Evolutionary conservation across 2,888 invertebrate species (phyloP), one percentile per base, ranked within the genome.

Genomic region (Meloe dianella): DNA sequence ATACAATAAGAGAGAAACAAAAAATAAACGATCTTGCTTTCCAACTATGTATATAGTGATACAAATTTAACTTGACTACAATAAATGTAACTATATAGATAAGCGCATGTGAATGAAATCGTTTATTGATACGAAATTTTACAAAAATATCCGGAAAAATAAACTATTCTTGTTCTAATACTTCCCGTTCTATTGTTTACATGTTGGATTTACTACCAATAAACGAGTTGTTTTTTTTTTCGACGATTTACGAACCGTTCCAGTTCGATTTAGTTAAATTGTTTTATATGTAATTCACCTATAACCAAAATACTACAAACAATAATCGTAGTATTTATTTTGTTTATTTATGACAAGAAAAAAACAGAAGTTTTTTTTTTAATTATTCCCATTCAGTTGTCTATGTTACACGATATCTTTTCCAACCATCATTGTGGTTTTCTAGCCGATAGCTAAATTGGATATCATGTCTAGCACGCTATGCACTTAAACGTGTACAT

Each of bases 401-500:
- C 22, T 20, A 22, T 22, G 47, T 51, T 51, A 51, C 10, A 22
- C 20, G 47, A 51, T 61, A 65, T 65, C 65, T 61, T 24, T 47
- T 61, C 58, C 47, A 65, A 57, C 51, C 30, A 65, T 65, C 66
- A 62, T 66, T 63, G 66, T 66, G 66, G 66, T 63, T 66, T 66
- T 59, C 63, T 54, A 66, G 66, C 66, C 66, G 66, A 62, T 60
- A 62, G 62, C 66, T 51, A 51, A 51, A 51, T 51, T 51, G 47
- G 47, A 51, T 51, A 51, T 51, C 47, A 51, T 51, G 20, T 51
- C 47, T 51, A 51, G 47, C 47, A 51, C 47, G 47, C 47, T 51
- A 51, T 51, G 10, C 22, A 51, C 47, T 51, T 51, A 51, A 51
- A 51, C 8, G 5, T 41, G 17, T 41, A 41, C 6, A 41, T 41